Evolutionary conservation across 2,113 vertebrate species (phyloP), one percentile per base, ranked within the genome.

Genomic region (Cercocebus atys): DNA sequence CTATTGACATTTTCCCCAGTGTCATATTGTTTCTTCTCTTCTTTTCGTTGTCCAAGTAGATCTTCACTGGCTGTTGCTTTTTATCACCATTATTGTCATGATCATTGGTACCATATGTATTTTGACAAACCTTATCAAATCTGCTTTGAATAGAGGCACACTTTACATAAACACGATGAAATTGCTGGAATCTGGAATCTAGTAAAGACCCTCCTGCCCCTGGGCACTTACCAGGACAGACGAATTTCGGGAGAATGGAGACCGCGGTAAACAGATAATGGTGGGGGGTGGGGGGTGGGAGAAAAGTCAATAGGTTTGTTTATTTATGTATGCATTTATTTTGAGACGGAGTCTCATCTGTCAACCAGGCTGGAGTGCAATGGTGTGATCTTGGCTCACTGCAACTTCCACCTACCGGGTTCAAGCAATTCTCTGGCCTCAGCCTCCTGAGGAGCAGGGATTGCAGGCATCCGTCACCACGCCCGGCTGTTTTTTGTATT

Each of bases 371-470:
- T 64, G 27, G 27, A 30, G 61, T 30, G 61, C 61, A 64, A 64
- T 30, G 27, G 59, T 11, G 0, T 0, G 4, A 27, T 13, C 59
- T 27, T 0, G 25, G 61, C 27, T 12, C 61, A 30, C 5, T 3
- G 11, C 25, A 64, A 64, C 27, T 6, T 30, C 5, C 11, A 12
- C 5, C 11, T 13, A 5, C 61, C 5, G 1, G 5, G 25, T 64
- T 64, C 61, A 64, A 64, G 27, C 61, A 6, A 30, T 64, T 64
- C 61, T 64, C 61, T 13, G 30, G 27, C 27, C 61, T 30, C 27
- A 30, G 61, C 61, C 61, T 30, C 61, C 18, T 6, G 18, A 20
- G 52, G 8, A 55, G 18, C 52, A 30, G 27, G 27, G 27, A 64
- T 14, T 64, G 13, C 27, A 30, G 61, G 27, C 27, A 6, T 30